A percentile compares a stretch with the other conserved stretches of the same genome.
Conservation (phyloP, 2,888 invertebrate genomes). For the Sialis fuliginosa region DNA sequence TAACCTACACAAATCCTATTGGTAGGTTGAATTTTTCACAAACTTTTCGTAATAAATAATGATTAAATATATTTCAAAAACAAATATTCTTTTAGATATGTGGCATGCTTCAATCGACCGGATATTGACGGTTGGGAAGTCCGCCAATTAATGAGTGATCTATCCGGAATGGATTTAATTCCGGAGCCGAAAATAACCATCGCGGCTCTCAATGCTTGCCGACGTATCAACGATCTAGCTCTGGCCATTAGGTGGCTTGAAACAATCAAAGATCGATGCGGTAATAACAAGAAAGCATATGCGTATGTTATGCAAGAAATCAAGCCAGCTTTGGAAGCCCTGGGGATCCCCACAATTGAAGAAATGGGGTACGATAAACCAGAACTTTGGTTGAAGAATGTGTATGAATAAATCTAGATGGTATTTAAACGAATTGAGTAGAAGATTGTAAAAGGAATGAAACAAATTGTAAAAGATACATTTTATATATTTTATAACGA, state of each 20-base stretch:
- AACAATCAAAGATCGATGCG: constrained; percentile 77
- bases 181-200: constrained; percentile 39
- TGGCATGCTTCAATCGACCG: not conserved
- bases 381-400: constrained; percentile 64
- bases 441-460: no score
- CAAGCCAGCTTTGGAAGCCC: constrained; percentile 72
- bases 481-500: no score
- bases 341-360: constrained; percentile 87
- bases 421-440: no score
- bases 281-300: constrained; percentile 47
- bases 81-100: not conserved
- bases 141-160: constrained; percentile 33
- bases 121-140: constrained; percentile 78
- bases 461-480: no score
- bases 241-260: constrained; percentile 65
- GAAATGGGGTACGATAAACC: constrained; percentile 94
- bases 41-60: no score
- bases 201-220: constrained; percentile 40
- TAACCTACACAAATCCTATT: no score
- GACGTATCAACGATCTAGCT: constrained; percentile 45
- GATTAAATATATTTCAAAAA: no score
- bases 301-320: constrained; percentile 82
- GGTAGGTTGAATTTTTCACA: no score
- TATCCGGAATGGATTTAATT: constrained; percentile 35
- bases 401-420: constrained; percentile 26